Percentiles rank a stretch among this genome's conserved stretches.
These are phyloP conservation scores for Shinisaurus crocodilurus DNA, from an alignment of 2,113 vertebrate species.

Conservation along the genomic window DNA sequence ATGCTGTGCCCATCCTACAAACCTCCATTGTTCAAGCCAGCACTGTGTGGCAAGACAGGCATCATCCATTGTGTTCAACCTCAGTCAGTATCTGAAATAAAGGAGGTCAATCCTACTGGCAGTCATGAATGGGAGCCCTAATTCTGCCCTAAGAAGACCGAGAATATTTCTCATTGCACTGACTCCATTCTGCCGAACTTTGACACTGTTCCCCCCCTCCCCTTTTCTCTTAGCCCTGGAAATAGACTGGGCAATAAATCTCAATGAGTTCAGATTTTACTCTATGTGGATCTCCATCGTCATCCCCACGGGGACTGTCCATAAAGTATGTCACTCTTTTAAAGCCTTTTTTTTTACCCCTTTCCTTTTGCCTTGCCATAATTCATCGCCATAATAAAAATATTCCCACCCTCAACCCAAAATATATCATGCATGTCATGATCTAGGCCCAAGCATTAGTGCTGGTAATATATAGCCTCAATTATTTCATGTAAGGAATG, in stretches of 20 bases:
- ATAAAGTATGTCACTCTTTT: slow-evolving; percentile 6
- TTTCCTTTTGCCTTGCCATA: neutral
- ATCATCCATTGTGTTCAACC: too few relatives aligned
- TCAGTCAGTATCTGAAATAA: too few relatives aligned
- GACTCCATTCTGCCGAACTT: neutral
- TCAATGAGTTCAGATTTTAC: neutral
- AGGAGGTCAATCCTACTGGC: too few relatives aligned
- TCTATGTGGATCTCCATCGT: neutral
- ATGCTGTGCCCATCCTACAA: too few relatives aligned
- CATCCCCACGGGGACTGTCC: neutral
- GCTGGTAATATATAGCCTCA: neutral
- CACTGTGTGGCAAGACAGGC: too few relatives aligned
- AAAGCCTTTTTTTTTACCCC: neutral
- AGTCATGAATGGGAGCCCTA: too few relatives aligned
- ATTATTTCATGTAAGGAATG: neutral
- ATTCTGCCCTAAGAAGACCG: too few relatives aligned
- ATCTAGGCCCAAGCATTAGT: neutral
- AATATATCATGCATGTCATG: neutral
- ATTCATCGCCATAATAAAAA: slow-evolving; percentile 21
- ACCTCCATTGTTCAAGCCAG: too few relatives aligned
- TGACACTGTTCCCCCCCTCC: neutral
- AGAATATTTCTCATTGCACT: too few relatives aligned
- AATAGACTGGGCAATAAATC: slow-evolving; percentile 9
- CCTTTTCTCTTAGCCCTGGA: neutral
- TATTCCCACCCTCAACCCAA: slow-evolving; percentile 9